Evolutionary conservation across 2,113 vertebrate genomes (phyloP).

Genomic region (Entomyzon cyanotis): DNA sequence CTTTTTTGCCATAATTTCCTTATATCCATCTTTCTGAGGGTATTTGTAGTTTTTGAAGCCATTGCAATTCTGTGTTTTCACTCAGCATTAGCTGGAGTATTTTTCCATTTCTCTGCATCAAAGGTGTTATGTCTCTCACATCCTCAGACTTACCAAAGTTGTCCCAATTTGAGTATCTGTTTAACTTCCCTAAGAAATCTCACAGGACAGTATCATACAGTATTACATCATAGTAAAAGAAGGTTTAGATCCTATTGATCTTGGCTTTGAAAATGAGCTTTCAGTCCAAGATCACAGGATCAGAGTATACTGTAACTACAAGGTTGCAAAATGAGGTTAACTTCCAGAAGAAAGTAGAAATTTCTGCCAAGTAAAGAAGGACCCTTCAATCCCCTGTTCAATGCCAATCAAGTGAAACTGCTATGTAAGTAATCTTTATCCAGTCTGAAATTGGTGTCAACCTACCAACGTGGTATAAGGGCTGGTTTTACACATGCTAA

Average conservation of each 20-base stretch:
- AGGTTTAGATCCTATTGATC: background rate
- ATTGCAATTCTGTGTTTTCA: background rate
- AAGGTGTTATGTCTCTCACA: background rate
- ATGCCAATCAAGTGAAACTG: background rate
- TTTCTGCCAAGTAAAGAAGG: background rate
- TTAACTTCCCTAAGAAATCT: background rate
- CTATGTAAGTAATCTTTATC: background rate
- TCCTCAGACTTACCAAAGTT: background rate
- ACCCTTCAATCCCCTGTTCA: background rate
- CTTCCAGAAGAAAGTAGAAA: background rate
- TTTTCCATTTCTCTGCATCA: background rate
- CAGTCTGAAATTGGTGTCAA: background rate
- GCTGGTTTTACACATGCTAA: background rate
- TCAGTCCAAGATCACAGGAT: background rate
- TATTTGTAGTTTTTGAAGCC: background rate
- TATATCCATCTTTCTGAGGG: background rate
- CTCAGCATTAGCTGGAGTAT: background rate
- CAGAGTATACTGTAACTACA: background rate
- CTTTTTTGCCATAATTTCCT: background rate
- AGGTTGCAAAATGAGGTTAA: background rate
- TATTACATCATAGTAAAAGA: background rate
- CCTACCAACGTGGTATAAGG: background rate
- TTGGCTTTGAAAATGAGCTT: background rate
- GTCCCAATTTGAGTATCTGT: background rate
- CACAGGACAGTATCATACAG: background rate